phyloP scores from a whole-genome alignment of 2,797 vertebrate species.

The Sebastes steindachneri region DNA sequence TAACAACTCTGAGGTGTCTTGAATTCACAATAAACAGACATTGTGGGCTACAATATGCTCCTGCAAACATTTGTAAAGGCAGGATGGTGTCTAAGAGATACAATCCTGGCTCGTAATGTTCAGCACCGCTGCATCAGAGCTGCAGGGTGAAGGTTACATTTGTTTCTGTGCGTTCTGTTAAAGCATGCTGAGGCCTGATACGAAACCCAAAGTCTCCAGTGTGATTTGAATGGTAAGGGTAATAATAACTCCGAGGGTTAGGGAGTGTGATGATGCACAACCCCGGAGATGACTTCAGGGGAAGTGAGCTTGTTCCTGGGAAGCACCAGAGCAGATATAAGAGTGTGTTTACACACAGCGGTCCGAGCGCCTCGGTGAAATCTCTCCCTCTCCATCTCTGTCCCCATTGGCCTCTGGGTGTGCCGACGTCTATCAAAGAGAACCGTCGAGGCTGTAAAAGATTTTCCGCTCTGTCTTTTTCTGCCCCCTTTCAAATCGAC shows the following conservation, averaged over 20 bases:
- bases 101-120: not conserved
- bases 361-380: not conserved
- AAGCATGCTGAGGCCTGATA: not conserved
- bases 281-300: not conserved
- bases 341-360: slow-evolving; percentile 25
- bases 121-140: not conserved
- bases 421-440: not conserved
- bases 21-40: not conserved
- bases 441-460: not conserved
- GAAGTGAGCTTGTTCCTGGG: slow-evolving; percentile 15
- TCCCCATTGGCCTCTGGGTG: not conserved
- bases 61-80: not conserved
- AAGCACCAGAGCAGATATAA: slow-evolving; percentile 27
- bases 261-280: not conserved
- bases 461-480: slow-evolving; percentile 8
- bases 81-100: not conserved
- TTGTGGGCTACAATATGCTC: not conserved
- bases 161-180: not conserved
- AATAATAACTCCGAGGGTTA: not conserved
- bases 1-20: not conserved
- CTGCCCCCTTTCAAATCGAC: not conserved
- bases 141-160: too few relatives aligned
- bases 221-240: slow-evolving; percentile 7
- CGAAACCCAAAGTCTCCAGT: not conserved
- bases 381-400: not conserved